Evolutionary conservation across 1,140 invertebrate species (phyloP).

Genomic region (Drosophila virilis): DNA sequence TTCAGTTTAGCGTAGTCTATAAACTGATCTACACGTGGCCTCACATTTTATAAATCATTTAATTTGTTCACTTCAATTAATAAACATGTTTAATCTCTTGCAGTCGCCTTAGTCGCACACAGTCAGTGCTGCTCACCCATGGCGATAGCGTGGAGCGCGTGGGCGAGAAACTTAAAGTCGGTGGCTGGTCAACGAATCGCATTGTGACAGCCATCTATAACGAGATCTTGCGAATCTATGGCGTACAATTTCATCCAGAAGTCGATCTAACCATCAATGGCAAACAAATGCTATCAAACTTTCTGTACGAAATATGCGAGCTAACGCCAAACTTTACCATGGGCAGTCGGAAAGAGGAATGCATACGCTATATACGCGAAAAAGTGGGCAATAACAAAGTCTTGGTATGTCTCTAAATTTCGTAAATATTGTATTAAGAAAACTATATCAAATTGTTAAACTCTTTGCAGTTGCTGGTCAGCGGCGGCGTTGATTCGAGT

Average conservation of each 20-base stretch:
- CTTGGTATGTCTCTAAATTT: slow-evolving; percentile 88
- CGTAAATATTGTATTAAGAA: background rate
- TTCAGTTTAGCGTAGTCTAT: slow-evolving; percentile 65
- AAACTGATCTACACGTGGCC: slow-evolving; percentile 82
- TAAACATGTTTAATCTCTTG: slow-evolving; percentile 34
- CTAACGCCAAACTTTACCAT: slow-evolving; percentile 95
- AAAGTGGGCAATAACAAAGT: slow-evolving; percentile 97
- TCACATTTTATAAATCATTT: slow-evolving; percentile 47
- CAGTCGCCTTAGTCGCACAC: slow-evolving; percentile 93
- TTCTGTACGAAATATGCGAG: slow-evolving; percentile 95
- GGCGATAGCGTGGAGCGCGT: slow-evolving; percentile 97
- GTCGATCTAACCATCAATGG: slow-evolving; percentile 96
- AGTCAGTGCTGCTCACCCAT: slow-evolving; percentile 97
- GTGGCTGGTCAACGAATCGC: slow-evolving; percentile 93
- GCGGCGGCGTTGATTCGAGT: slow-evolving; percentile 99
- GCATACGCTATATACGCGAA: slow-evolving; percentile 96
- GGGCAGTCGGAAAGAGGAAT: slow-evolving; percentile 93
- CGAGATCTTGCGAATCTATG: slow-evolving; percentile 96
- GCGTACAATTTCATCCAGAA: slow-evolving; percentile 99
- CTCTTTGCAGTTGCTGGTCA: slow-evolving; percentile 91
- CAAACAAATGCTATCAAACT: slow-evolving; percentile 96
- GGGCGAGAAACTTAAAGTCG: slow-evolving; percentile 93
- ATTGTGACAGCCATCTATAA: slow-evolving; percentile 95
- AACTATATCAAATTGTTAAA: background rate
- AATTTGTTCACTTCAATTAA: background rate